Conservation (phyloP, 2,113 vertebrate genomes). For the Aphyosemion australe region DNA sequence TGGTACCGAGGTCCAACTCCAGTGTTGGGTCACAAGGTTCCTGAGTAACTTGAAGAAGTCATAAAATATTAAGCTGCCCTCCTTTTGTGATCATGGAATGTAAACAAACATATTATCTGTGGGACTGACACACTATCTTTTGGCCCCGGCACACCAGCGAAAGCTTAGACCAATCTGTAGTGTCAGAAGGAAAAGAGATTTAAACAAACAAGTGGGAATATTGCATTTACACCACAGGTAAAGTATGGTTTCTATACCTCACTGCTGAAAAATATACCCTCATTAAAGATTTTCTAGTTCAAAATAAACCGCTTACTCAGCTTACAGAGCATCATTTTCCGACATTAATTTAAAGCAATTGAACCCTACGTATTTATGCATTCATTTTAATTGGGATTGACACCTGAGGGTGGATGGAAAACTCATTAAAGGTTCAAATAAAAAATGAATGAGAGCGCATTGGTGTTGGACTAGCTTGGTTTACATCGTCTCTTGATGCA, state of each 20-base stretch:
- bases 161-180: conserved; percentile 63
- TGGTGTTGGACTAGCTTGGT: conserved; percentile 70
- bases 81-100: conserved; percentile 74
- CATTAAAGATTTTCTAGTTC: not conserved
- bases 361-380: conserved; percentile 36
- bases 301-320: not conserved
- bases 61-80: conserved; percentile 78
- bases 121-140: conserved; percentile 61
- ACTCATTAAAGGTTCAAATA: conserved; percentile 78
- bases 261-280: conserved; percentile 16
- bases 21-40: conserved; percentile 67
- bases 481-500: conserved; percentile 72
- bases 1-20: conserved; percentile 47
- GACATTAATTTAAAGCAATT: conserved; percentile 53
- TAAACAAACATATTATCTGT: conserved; percentile 78
- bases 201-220: conserved; percentile 12
- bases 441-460: conserved; percentile 77
- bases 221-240: not conserved
- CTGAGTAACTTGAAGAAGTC: conserved; percentile 76
- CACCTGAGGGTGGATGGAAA: conserved; percentile 77
- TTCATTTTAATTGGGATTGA: conserved; percentile 61
- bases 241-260: not conserved
- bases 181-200: conserved; percentile 53
- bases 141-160: conserved; percentile 45
- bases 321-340: not conserved